Base-by-base conservation (phyloP, 2,797 vertebrate genomes). In the Scomberomorus guttatus region DNA sequence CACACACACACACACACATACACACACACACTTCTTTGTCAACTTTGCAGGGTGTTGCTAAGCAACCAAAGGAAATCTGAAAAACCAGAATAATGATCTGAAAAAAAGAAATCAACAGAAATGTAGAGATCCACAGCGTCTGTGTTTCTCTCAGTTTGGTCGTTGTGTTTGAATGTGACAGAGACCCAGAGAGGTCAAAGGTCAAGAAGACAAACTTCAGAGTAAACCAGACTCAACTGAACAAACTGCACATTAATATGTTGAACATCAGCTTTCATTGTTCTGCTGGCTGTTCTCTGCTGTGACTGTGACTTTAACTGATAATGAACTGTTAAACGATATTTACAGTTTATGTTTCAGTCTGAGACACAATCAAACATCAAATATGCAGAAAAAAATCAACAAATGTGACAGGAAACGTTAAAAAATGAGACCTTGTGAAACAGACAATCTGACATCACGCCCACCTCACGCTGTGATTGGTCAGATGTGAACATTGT, bases 31-130 rank as follows among this genome's bases (percentile, higher is more conserved):
- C 17, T 37, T 72, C 82, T 82, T 65, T 80, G 56, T 77, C 77
- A 86, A 86, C 84, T 84, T 83, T 81, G 11, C 68, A 76, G 58
- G 60, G 71, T 89, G 89, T 92, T 92, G 89, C 88, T 87, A 84
- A 75, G 89, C 87, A 92, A 92, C 90, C 71, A 0, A 44, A 84
- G 54, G 50, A 88, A 86, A 80, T 88, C 61, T 86, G 55, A 69
- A 72, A 72, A 86, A 79, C 72, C 74, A 81, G 84, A 88, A 80
- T 54, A 75, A 64, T 61, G 73, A 79, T 64, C 3, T 52, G n/a
- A 46, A 64, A 66, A 75, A 77, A 67, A 72, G 51, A 46, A 54
- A 61, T 25, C 22, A 34, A 71, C 20, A 77, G 66, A 70, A 29
- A 77, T 22, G 51, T 12, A 74, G 59, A 63, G 11, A 61, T 50